phyloP scores from a whole-genome alignment of 2,888 invertebrate genomes.

The Acrocyrtus sp. region DNA sequence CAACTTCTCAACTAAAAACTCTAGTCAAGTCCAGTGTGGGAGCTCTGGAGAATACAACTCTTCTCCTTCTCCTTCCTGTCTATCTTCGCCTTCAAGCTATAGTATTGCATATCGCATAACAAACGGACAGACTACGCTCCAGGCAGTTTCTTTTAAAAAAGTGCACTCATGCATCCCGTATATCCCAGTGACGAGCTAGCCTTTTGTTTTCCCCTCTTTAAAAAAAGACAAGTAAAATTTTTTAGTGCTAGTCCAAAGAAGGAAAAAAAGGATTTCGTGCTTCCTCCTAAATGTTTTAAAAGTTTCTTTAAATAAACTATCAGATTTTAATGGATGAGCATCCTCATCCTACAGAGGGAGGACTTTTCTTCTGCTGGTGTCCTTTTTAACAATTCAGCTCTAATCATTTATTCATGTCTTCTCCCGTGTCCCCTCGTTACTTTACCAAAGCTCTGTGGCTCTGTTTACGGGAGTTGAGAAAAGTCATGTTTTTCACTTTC shows the following conservation, averaged over 20 bases:
- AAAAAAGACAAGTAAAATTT: too few species aligned
- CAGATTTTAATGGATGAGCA: slow-evolving; percentile 21
- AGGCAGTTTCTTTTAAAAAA: neutral
- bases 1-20: neutral
- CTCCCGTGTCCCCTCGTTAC: neutral
- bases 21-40: neutral
- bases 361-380: neutral
- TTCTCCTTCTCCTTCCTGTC: neutral
- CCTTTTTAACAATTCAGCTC: neutral
- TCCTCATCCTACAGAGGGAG: too few species aligned
- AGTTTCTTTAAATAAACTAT: slow-evolving; percentile 17
- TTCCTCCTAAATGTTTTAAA: too few species aligned
- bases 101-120: neutral
- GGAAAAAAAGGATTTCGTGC: too few species aligned
- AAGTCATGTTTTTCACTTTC: slow-evolving; percentile 10
- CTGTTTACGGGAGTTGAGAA: neutral
- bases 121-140: neutral
- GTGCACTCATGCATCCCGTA: neutral
- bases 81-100: neutral
- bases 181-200: too few species aligned
- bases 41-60: neutral
- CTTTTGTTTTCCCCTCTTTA: too few species aligned
- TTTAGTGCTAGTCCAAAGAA: too few species aligned
- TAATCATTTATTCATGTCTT: slow-evolving; percentile 13
- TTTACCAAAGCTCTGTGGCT: neutral